phyloP scores from a whole-genome alignment of 2,888 invertebrate genomes.

The Chaitophorus viminalis region DNA sequence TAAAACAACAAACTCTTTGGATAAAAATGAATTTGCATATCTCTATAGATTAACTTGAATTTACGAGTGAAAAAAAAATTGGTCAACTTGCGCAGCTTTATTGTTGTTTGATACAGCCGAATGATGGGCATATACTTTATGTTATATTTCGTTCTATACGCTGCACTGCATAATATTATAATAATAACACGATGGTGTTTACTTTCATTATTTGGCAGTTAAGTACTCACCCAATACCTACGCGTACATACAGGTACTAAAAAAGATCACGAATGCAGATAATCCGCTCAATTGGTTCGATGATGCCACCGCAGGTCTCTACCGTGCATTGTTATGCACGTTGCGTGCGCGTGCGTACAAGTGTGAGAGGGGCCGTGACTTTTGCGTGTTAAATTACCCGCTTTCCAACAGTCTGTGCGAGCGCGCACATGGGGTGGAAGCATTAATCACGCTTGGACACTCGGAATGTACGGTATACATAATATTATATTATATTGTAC shows the following conservation, averaged over 20 bases:
- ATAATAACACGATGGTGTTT: neutral
- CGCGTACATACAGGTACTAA: neutral
- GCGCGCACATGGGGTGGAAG: neutral
- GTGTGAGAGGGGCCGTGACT: constrained; percentile 45
- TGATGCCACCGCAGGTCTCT: constrained; percentile 24
- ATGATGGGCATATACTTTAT: neutral
- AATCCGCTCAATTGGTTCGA: constrained; percentile 20
- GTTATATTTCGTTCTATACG: too few species aligned
- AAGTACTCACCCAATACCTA: neutral
- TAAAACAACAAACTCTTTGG: too few species aligned
- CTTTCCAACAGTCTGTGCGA: constrained; percentile 10
- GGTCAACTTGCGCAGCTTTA: too few species aligned
- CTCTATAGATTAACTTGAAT: too few species aligned
- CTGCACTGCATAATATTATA: neutral
- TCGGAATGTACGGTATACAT: constrained; percentile 28
- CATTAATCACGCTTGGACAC: constrained; percentile 53
- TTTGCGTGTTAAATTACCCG: constrained; percentile 58
- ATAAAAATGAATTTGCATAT: too few species aligned
- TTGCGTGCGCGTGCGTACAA: neutral
- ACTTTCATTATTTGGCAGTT: neutral
- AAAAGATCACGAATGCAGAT: constrained; percentile 2
- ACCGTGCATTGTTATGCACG: neutral
- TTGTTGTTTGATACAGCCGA: neutral
- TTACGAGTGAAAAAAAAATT: too few species aligned
- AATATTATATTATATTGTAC: too few species aligned